A percentile compares a stretch with the other conserved stretches of the same genome.
Conservation (phyloP, 2,113 vertebrate species). For the Felis chaus region DNA sequence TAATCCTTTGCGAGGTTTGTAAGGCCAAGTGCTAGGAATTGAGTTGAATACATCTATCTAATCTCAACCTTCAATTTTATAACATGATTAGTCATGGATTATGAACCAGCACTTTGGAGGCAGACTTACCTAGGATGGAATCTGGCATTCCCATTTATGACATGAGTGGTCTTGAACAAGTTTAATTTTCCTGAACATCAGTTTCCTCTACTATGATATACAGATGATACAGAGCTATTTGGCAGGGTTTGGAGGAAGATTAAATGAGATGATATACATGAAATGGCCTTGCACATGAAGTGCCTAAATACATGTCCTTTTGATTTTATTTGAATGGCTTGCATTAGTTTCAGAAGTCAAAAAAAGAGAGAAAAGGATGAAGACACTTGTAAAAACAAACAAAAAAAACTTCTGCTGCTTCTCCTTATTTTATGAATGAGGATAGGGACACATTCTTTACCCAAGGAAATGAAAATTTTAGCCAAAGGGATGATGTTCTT, state of each 20-base stretch:
- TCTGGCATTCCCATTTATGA: background rate
- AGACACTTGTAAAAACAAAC: background rate
- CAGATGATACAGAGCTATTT: background rate
- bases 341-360: background rate
- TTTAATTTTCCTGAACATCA: background rate
- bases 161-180: background rate
- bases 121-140: background rate
- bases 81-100: background rate
- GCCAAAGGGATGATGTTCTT: background rate
- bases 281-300: background rate
- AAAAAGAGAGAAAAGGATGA: background rate
- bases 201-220: background rate
- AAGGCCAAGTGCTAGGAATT: background rate
- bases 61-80: background rate
- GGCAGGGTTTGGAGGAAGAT: background rate
- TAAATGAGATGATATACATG: background rate
- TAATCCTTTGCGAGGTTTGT: background rate
- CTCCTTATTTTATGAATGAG: background rate
- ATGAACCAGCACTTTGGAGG: background rate
- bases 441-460: background rate
- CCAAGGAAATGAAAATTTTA: background rate
- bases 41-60: background rate
- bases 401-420: background rate
- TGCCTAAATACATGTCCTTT: background rate
- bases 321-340: conserved; percentile 21